phyloP scores from a whole-genome alignment of 2,797 vertebrate species.

The Sebastes cheni region DNA sequence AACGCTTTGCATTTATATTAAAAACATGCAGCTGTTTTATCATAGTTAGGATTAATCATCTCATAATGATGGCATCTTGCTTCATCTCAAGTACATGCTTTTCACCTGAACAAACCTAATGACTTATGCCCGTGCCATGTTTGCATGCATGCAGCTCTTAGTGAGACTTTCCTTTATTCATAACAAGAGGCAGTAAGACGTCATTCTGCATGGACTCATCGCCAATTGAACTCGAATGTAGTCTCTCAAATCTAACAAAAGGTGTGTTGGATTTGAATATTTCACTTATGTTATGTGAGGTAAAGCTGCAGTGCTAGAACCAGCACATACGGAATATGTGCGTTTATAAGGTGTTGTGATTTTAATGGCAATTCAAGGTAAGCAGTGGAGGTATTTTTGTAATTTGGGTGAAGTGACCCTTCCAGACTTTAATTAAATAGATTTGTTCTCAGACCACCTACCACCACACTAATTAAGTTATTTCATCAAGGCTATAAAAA shows the following conservation, averaged over 20 bases:
- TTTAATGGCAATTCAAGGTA: not conserved
- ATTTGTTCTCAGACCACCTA: no score
- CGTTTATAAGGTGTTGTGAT: not conserved
- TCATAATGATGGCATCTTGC: not conserved
- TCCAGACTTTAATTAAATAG: no score
- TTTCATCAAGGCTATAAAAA: not conserved
- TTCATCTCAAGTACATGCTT: not conserved
- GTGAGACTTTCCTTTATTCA: not conserved
- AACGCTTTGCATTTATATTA: no score
- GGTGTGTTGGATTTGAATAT: not conserved
- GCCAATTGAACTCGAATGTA: not conserved
- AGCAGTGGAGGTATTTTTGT: not conserved
- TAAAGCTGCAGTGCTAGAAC: not conserved
- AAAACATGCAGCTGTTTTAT: not conserved
- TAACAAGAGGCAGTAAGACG: not conserved
- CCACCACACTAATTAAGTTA: not conserved
- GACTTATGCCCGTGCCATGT: no score
- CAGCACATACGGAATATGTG: not conserved
- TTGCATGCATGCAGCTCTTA: no score
- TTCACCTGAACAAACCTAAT: not conserved
- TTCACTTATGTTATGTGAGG: not conserved
- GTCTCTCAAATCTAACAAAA: not conserved
- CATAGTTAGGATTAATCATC: not conserved
- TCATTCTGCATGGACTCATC: not conserved
- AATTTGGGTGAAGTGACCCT: no score